phyloP scores from a whole-genome alignment of 2,113 vertebrate genomes.

The Carlito syrichta region DNA sequence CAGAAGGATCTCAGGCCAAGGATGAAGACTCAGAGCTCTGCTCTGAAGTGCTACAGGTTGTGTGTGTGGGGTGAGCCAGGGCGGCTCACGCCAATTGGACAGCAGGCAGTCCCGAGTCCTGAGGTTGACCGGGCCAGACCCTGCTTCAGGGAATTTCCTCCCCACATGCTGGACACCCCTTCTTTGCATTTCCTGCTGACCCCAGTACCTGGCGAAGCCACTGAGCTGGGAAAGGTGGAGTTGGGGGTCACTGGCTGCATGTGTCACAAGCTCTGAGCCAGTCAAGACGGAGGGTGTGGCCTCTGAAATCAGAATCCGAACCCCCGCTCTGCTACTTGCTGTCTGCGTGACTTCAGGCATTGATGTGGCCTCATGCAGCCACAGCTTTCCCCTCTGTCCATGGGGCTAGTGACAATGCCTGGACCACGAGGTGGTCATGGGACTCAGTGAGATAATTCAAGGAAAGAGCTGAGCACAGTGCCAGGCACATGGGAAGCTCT shows the following conservation, averaged over 20 bases:
- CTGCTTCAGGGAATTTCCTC: no score
- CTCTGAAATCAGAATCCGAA: background rate
- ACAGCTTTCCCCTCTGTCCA: background rate
- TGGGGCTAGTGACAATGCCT: background rate
- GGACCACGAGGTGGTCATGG: background rate
- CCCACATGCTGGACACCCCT: rapidly evolving
- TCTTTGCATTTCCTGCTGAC: background rate
- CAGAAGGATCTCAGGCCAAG: background rate
- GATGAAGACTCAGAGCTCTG: background rate
- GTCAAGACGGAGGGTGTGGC: background rate
- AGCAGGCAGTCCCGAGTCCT: no score
- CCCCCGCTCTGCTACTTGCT: background rate
- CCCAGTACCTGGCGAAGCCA: background rate
- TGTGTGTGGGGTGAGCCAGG: background rate
- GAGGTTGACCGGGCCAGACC: no score
- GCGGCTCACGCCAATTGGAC: background rate
- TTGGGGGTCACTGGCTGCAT: background rate
- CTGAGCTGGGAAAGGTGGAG: background rate
- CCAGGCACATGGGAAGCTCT: background rate
- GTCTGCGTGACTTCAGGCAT: background rate
- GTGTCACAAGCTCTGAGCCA: background rate
- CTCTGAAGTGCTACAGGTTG: background rate
- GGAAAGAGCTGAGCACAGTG: background rate
- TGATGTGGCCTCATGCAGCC: background rate
- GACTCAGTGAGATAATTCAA: background rate